Evolutionary conservation across 2,113 vertebrate species (phyloP).

Genomic region (Pedetes capensis): DNA sequence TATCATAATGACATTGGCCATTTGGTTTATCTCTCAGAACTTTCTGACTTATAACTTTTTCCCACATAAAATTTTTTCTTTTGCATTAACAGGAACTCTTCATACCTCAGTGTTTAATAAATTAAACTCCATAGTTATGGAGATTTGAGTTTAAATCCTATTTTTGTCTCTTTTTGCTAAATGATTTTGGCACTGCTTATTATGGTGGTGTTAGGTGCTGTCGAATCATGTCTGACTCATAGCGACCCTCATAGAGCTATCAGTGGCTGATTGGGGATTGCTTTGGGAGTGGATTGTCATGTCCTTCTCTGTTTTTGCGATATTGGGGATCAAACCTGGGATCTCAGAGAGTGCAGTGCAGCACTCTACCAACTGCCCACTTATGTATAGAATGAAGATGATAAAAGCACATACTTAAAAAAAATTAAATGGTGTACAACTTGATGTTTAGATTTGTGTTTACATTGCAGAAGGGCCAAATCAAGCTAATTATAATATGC

Average conservation of each 20-base stretch:
- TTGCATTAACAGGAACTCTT: not conserved
- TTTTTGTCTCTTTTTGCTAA: not conserved
- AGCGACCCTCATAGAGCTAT: no score
- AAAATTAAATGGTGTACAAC: not conserved
- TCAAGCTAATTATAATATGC: not conserved
- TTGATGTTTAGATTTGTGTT: not conserved
- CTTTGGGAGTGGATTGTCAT: no score
- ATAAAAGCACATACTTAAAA: not conserved
- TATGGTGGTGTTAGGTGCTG: no score
- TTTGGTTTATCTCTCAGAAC: not conserved
- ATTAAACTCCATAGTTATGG: not conserved
- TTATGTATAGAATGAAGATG: not conserved
- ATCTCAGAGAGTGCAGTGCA: no score
- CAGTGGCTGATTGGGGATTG: no score
- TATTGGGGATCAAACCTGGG: no score
- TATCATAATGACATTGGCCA: not conserved
- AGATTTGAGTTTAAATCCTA: not conserved
- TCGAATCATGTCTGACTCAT: no score
- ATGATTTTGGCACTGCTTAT: not conserved
- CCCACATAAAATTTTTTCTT: not conserved
- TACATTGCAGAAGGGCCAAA: not conserved
- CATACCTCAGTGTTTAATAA: not conserved
- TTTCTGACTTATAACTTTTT: not conserved
- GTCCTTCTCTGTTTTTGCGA: no score
- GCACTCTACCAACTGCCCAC: no score